phyloP scores from a whole-genome alignment of 2,113 vertebrate genomes.

The Charadrius vociferus region DNA sequence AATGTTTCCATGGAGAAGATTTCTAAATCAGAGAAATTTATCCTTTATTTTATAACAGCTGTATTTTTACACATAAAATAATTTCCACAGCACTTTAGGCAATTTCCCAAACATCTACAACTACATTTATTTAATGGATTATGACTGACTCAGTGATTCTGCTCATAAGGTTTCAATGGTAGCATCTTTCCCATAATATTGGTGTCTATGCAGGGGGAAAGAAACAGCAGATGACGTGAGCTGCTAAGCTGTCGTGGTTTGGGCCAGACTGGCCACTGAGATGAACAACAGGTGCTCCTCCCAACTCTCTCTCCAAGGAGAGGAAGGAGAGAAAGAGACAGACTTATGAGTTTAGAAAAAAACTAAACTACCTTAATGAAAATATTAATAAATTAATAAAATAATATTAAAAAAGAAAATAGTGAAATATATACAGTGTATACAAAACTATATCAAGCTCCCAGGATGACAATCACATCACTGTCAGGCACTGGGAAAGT shows the following conservation, averaged over 20 bases:
- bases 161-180: not conserved
- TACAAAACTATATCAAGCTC: too few relatives aligned
- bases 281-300: too few relatives aligned
- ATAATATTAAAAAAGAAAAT: too few relatives aligned
- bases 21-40: not conserved
- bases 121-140: not conserved
- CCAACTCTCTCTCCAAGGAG: too few relatives aligned
- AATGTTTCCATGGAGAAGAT: not conserved
- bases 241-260: not conserved
- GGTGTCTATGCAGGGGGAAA: not conserved
- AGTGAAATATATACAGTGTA: too few relatives aligned
- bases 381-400: too few relatives aligned
- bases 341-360: too few relatives aligned
- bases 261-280: too few relatives aligned
- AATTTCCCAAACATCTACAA: not conserved
- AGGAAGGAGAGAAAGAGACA: too few relatives aligned
- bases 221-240: fast-evolving
- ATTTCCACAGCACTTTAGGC: not conserved
- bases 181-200: not conserved
- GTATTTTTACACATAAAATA: not conserved
- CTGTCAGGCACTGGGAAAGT: too few relatives aligned
- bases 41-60: not conserved
- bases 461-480: too few relatives aligned
- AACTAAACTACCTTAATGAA: too few relatives aligned
- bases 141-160: not conserved